Base-by-base conservation (phyloP, 2,888 invertebrate genomes). In the Halictus quadricinctus region DNA sequence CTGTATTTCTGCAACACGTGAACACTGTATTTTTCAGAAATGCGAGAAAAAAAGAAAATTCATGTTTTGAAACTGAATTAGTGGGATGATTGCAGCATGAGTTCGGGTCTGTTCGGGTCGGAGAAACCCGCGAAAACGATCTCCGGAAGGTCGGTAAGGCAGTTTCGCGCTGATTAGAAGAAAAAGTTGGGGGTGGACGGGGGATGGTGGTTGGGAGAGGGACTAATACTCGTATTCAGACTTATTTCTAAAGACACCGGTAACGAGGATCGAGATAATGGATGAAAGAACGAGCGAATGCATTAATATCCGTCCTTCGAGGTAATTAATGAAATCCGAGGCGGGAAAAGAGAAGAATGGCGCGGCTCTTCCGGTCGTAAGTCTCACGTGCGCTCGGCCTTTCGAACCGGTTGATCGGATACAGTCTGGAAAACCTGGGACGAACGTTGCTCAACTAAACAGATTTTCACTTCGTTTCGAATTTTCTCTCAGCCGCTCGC, bases 161-260 rank as follows among this genome's bases (percentile, higher is more conserved):
- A 83, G 86, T 80, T 73, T 76, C 12, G 25, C 54, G 66, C 36
- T 74, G 72, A 80, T 78, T 29, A 10, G n/a, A 46, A 64, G 13
- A 76, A 76, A 21, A 46, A 15, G n/a, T 36, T 13, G n/a, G n/a
- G 70, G 70, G 43, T n/a, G n/a, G n/a, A 10, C 41, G 41, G 66
- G 36, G 66, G 21, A 18, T 36, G 36, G 36, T 4, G 18, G 29
- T 25, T 1, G 8, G 69, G 12, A 12, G 41, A 5, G 41, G 43
- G 70, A n/a, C 60, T 50, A 73, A 78, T 75, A 72, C 76, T 50
- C 29, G 76, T 60, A 36, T 72, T 79, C 46, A 73, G 72, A 78
- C 76, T 84, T 85, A 80, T 78, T 72, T 72, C 66, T 72, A 54
- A 70, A 75, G 64, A 75, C 80, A 84, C 75, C 78, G 85, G 78